Percentiles rank a stretch among this genome's conserved stretches.
These are phyloP conservation scores for Glaucidium brasilianum DNA, from an alignment of 2,113 vertebrate species.

Conservation along the genomic window DNA sequence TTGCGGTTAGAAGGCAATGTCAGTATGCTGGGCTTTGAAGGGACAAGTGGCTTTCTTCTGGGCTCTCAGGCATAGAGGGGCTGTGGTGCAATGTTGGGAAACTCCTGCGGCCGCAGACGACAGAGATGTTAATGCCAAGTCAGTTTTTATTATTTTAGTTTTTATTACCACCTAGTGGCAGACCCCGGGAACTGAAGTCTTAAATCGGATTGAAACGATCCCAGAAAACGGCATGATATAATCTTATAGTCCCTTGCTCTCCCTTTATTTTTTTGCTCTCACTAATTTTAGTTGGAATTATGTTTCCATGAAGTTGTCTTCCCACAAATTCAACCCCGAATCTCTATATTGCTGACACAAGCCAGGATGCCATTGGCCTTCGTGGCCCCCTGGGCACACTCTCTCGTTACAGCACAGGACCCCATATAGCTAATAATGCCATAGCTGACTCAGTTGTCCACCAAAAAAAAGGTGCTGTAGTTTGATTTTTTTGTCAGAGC, in stretches of 20 bases:
- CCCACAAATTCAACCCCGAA: neutral
- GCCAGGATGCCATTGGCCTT: no score
- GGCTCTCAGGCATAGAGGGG: neutral
- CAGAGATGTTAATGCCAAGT: neutral
- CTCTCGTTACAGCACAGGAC: neutral
- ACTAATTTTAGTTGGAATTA: neutral
- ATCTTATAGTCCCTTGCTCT: neutral
- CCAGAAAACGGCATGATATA: neutral
- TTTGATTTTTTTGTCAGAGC: neutral
- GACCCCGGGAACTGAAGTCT: neutral
- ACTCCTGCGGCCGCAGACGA: neutral
- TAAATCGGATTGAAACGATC: neutral
- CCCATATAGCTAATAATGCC: neutral
- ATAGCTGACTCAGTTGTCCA: neutral
- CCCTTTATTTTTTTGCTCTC: neutral
- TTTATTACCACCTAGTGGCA: conserved; percentile 52
- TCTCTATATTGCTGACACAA: neutral
- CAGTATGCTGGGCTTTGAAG: neutral
- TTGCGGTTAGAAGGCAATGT: neutral
- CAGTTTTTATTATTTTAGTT: neutral
- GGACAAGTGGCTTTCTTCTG: neutral
- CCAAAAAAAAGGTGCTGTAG: neutral
- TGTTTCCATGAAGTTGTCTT: neutral
- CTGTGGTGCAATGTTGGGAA: neutral
- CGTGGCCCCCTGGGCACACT: no score